A percentile compares a stretch with the other conserved stretches of the same genome.
Evolutionary conservation across 2,888 invertebrate species (phyloP).

Genomic region (Epicampocera succincta): DNA sequence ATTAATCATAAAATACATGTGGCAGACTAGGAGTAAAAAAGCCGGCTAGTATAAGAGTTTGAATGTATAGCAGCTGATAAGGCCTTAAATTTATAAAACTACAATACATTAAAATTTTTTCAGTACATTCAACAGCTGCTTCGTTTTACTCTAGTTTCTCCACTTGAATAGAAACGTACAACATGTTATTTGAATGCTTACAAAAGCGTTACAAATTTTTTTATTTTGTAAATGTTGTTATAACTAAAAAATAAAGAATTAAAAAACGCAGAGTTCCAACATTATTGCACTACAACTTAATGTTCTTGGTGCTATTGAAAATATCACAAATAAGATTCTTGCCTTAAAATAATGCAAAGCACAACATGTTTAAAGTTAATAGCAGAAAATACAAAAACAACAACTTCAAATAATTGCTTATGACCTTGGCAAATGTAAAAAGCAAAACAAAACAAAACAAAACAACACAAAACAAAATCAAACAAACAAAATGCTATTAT

Average conservation of each 20-base stretch:
- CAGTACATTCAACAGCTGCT: constrained; percentile 22
- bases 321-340: constrained; percentile 18
- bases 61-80: too few species aligned
- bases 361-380: constrained; percentile 29
- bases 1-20: too few species aligned
- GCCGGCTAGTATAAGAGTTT: too few species aligned
- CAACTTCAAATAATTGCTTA: constrained; percentile 65
- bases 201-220: not conserved
- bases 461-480: constrained; percentile 7
- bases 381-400: constrained; percentile 25
- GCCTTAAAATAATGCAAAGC: constrained; percentile 40
- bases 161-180: constrained; percentile 56
- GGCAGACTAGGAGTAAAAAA: not conserved
- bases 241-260: not conserved
- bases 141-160: constrained; percentile 68
- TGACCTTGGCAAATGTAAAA: constrained; percentile 62
- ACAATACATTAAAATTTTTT: not conserved
- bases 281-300: not conserved
- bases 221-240: not conserved
- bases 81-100: too few species aligned
- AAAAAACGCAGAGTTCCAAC: constrained; percentile 32
- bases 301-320: not conserved
- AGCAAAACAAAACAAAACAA: not conserved
- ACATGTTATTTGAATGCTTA: not conserved
- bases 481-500: constrained; percentile 56